Evolutionary conservation across 2,113 vertebrate genomes (phyloP).

Genomic region (Falco punctatus): DNA sequence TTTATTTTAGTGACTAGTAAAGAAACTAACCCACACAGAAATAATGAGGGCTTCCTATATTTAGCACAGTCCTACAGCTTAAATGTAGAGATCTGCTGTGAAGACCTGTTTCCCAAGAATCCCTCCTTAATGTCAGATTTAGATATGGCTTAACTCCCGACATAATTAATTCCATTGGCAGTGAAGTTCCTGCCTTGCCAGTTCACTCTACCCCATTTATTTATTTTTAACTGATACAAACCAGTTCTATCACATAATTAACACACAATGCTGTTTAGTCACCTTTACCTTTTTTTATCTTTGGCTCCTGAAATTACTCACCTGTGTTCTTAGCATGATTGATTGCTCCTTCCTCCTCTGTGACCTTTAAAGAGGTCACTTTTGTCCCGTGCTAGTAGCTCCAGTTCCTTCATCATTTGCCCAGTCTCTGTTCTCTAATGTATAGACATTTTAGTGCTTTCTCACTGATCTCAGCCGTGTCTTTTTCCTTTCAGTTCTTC

Average conservation of each 20-base stretch:
- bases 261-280: not conserved
- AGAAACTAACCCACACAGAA: not conserved
- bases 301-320: not conserved
- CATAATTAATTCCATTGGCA: not conserved
- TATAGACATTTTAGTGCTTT: not conserved
- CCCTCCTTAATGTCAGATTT: not conserved
- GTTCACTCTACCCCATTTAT: not conserved
- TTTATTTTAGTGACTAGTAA: not conserved
- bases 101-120: not conserved
- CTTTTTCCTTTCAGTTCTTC: not conserved
- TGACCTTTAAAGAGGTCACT: not conserved
- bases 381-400: not conserved
- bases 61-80: not conserved
- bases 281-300: constrained; percentile 37
- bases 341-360: not conserved
- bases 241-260: constrained; percentile 35
- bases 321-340: not conserved
- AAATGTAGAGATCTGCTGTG: not conserved
- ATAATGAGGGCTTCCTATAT: not conserved
- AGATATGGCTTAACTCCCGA: not conserved
- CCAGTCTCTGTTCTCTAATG: not conserved
- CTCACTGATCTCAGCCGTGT: not conserved
- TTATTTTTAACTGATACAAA: constrained; percentile 9
- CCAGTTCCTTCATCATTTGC: not conserved
- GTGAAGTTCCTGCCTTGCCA: not conserved